Evolutionary conservation across 2,797 vertebrate species (phyloP).

Genomic region (Acanthornis magna): DNA sequence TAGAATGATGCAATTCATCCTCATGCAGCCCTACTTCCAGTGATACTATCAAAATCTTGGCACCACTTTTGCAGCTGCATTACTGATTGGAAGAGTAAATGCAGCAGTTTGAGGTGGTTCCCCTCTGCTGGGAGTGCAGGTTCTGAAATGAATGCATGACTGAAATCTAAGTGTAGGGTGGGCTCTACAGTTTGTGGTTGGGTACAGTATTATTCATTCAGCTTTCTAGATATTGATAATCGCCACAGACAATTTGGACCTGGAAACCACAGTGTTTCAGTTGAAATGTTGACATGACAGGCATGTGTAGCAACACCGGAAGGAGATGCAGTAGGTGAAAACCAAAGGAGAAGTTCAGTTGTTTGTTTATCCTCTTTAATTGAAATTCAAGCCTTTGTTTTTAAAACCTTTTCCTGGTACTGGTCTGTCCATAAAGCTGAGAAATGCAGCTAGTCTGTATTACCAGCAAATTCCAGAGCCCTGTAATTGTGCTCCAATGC

Average conservation of each 20-base stretch:
- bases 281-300: background rate
- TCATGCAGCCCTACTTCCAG: background rate
- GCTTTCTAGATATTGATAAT: slow-evolving; percentile 56
- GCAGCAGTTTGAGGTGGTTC: background rate
- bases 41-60: background rate
- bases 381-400: slow-evolving; percentile 23
- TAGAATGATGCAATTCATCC: background rate
- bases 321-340: slow-evolving; percentile 54
- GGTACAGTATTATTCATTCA: slow-evolving; percentile 18
- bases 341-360: slow-evolving; percentile 26
- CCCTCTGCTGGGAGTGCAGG: background rate
- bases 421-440: background rate
- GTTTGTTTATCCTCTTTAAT: slow-evolving; percentile 32
- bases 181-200: background rate
- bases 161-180: background rate
- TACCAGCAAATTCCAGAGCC: slow-evolving; percentile 15
- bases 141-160: slow-evolving; percentile 19
- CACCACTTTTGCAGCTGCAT: background rate
- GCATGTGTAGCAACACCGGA: background rate
- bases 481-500: background rate
- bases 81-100: background rate
- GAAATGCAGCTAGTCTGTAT: background rate
- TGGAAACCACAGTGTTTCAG: slow-evolving; percentile 25
- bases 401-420: slow-evolving; percentile 2
- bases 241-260: background rate